Evolutionary conservation across 2,888 invertebrate genomes (phyloP).

Genomic region (Thereva unica): DNA sequence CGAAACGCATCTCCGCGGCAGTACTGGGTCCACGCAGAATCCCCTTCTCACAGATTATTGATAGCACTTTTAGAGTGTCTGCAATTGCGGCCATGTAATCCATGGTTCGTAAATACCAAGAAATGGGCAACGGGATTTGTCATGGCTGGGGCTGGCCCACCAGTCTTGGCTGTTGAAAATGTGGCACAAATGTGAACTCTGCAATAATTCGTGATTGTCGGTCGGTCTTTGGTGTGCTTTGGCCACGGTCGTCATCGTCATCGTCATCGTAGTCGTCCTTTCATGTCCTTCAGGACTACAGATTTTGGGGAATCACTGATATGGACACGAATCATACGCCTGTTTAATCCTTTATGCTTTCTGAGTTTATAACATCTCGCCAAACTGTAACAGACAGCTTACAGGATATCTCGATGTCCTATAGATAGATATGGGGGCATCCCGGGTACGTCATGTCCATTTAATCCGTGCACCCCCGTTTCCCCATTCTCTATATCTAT

Average conservation of each 20-base stretch:
- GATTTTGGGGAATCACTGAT: slow-evolving; percentile 37
- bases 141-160: slow-evolving; percentile 15
- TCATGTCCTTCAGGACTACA: slow-evolving; percentile 25
- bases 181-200: slow-evolving; percentile 22
- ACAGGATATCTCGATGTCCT: slow-evolving; percentile 40
- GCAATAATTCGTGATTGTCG: slow-evolving; percentile 11
- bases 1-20: not conserved
- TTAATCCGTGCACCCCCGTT: slow-evolving; percentile 21
- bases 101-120: not conserved
- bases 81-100: slow-evolving; percentile 31
- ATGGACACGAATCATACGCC: slow-evolving; percentile 40
- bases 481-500: no score
- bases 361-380: slow-evolving; percentile 41
- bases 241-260: not conserved
- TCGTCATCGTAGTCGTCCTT: slow-evolving; percentile 6
- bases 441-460: slow-evolving; percentile 33
- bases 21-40: not conserved
- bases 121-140: slow-evolving; percentile 5
- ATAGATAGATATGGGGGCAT: slow-evolving; percentile 25
- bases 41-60: slow-evolving; percentile 23
- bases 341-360: slow-evolving; percentile 41
- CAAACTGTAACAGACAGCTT: slow-evolving; percentile 42
- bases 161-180: slow-evolving; percentile 17
- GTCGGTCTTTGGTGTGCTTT: not conserved
- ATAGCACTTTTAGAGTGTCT: slow-evolving; percentile 25